Base-by-base conservation (phyloP, 2,797 vertebrate genomes). In the Mormyrops boulengeri region DNA sequence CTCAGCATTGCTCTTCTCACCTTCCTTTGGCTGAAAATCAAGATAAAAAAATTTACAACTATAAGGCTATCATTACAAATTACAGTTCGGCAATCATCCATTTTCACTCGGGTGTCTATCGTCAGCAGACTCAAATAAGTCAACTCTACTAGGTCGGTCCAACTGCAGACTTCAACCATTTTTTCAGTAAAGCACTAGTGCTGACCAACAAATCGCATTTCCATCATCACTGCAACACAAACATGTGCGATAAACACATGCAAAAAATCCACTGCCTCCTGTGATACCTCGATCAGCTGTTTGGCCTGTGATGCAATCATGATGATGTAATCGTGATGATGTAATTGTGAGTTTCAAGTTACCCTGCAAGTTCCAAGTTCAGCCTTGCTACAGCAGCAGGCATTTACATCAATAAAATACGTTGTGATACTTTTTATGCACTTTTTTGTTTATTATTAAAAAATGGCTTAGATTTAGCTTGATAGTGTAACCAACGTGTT, bases 21-120 rank as follows among this genome's bases (percentile, higher is more conserved):
- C 89, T 96, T 96, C 92, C 96, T 95, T 92, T 96, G 96, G 92
- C 97, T 98, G 91, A 85, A 62, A 69, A 89, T 30, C 60, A 69
- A 17, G 47, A 90, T 60, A 4, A 49, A 22, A 5, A n/a, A 69
- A n/a, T 22, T 60, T 17, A 60, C 38, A 88, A 89, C 47, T 84
- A 12, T 0, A 87, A 38, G 30, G 9, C 30, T 38, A 19, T 22
- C 14, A 30, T 17, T 57, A 88, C 8, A 89, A 8, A 88, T 87
- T 17, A 12, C 3, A 80, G 17, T 84, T 44, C 2, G 14, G 34
- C 34, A 82, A 44, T 47, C 77, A 47, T 82, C 19, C 19, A 41
- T 47, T 41, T 41, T 82, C 17, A 44, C 77, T 44, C 41, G 2
- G 73, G 12, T 0, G 12, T 73, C 66, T 30, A 80, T 80, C 1